These are phyloP conservation scores for Noctua janthina DNA, from an alignment of 2,888 invertebrate genomes.

Conservation along the genomic window DNA sequence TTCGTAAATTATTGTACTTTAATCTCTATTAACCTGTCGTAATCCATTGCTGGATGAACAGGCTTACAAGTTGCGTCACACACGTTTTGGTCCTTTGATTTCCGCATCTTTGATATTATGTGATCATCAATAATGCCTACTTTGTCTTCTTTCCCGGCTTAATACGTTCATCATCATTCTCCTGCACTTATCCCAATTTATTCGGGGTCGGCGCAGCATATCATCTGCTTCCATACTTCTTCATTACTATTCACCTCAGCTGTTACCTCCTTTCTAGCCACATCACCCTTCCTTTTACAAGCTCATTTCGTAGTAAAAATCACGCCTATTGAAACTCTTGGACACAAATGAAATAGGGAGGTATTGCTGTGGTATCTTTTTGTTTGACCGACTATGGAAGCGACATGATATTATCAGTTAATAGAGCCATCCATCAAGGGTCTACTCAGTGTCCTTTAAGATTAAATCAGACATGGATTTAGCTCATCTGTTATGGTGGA, in stretches of 20 bases:
- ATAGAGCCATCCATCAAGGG: slow-evolving; percentile 29
- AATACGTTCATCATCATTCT: neutral
- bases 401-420: slow-evolving; percentile 40
- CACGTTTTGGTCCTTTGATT: neutral
- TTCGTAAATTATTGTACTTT: slow-evolving; percentile 16
- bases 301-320: neutral
- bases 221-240: neutral
- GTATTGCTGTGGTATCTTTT: neutral
- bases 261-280: neutral
- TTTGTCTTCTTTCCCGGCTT: neutral
- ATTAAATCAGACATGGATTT: slow-evolving; percentile 18
- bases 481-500: slow-evolving; percentile 8
- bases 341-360: neutral
- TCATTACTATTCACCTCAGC: neutral
- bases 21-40: slow-evolving; percentile 4
- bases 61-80: neutral
- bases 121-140: neutral
- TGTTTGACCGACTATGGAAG: neutral
- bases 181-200: neutral
- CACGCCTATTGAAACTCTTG: neutral
- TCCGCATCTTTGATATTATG: neutral
- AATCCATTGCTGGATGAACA: neutral
- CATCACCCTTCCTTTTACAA: neutral
- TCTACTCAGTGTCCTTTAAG: slow-evolving; percentile 16
- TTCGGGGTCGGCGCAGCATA: neutral